Base-by-base conservation (phyloP, 2,797 vertebrate species). In the Perodicticus potto region DNA sequence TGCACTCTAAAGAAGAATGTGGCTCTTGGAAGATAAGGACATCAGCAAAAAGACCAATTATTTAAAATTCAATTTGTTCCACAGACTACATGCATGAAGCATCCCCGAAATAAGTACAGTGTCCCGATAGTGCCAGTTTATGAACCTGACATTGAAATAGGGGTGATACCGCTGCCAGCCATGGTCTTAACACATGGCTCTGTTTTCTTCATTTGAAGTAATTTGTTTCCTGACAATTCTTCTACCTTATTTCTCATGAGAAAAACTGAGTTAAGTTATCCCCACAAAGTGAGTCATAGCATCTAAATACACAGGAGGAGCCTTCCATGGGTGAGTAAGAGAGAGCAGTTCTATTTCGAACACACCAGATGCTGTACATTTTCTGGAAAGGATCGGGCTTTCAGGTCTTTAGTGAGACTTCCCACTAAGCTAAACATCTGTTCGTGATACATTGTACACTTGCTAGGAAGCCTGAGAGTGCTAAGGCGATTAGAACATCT, bases 391-490 rank as follows among this genome's bases (percentile, higher is more conserved):
- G 92, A 95, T 98, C 92, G 96, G 87, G 72, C 88, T 95, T 96
- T 91, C 92, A 86, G 80, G 89, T 97, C 96, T 96, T 97, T 97
- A 96, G 93, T 95, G 93, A 94, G 94, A 91, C 92, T 95, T 97
- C 97, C 96, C 1, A 55, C 97, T 86, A 95, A 96, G 97, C 78
- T 92, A 78, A 97, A 97, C 97, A 98, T 97, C 97, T 98, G 97
- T 92, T 97, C 91, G 77, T 96, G 96, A 97, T 98, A 97, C 95
- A 97, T 88, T 93, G 94, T 91, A 90, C 95, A 96, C 78, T 98
- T 97, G 94, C 94, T 97, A 72, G 95, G 87, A 95, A 96, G 65
- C 70, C 45, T 93, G 91, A 93, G 90, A 95, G 96, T 73, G 74
- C 65, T 92, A 92, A 96, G 89, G 82, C 3, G 16, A 94, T 97